Base-by-base conservation (phyloP, 2,888 invertebrate genomes). In the Priocnemis perturbator region DNA sequence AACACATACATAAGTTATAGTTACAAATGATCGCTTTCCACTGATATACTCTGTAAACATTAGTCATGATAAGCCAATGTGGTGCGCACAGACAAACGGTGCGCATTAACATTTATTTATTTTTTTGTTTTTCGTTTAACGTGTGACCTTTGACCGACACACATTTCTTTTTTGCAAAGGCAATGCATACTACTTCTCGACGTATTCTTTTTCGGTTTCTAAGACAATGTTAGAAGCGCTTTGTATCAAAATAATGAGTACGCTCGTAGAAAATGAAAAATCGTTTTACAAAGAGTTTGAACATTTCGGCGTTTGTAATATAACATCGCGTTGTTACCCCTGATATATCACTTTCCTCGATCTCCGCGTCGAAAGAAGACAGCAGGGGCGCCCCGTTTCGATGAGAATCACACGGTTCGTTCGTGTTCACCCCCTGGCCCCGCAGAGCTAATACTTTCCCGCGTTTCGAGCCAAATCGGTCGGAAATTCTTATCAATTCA, bases 1-100 rank as follows among this genome's bases (percentile, higher is more conserved):
- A 87, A 81, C 79, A 85, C 82, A 81, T 86, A 84, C 52, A 82
- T 83, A 85, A 85, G 76, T 84, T 83, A 82, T 70, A 74, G 71
- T 81, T 75, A 79, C 73, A 66, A 77, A 73, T 71, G 55, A 73
- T 70, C 53, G 37, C 63, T 64, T 75, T 69, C 60, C 61, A 26
- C 60, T 53, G 20, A 26, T 44, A 50, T 15, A 17, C 59, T 50
- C n/a, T 50, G 50, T 50, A 50, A 50, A 19, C 50, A 5, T 50
- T 50, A 50, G 50, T 19, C 50, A 19, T 50, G 19, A 50, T 50
- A 50, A 50, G 17, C 50, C 50, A 5, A 19, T 50, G 17, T 17
- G 3, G 50, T 37, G 14, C 37, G 37, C 37, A 37, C 37, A 3
- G 14, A 9, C 7, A 37, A 11, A 26, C 26, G 7, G 7, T 37